Percentiles rank a stretch among this genome's conserved stretches.
These are phyloP conservation scores for Pygoscelis antarcticus DNA, from an alignment of 2,113 vertebrate genomes.

Conservation along the genomic window DNA sequence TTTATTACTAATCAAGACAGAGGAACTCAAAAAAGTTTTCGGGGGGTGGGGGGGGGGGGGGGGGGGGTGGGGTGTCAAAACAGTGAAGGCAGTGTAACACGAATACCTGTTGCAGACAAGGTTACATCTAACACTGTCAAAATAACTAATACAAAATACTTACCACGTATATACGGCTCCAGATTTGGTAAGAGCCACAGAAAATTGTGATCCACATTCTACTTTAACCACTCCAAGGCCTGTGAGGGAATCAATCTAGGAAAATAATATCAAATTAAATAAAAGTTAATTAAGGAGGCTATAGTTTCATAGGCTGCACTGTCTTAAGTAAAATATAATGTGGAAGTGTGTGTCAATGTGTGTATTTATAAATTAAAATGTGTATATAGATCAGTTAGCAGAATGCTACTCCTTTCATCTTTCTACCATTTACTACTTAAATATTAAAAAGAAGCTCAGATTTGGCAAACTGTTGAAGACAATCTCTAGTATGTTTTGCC, in stretches of 20 bases:
- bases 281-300: not conserved
- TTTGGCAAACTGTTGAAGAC: not conserved
- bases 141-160: not conserved
- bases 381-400: not conserved
- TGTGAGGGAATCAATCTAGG: conserved; percentile 95
- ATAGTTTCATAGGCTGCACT: not conserved
- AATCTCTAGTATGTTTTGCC: not conserved
- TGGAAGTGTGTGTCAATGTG: fast-evolving
- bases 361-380: not conserved
- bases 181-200: conserved; percentile 95
- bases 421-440: not conserved
- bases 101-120: not conserved
- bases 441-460: not conserved
- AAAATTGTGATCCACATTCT: conserved; percentile 98
- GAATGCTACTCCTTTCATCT: not conserved
- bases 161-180: conserved; percentile 97
- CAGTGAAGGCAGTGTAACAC: not conserved
- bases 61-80: not conserved
- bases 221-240: conserved; percentile 97
- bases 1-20: not conserved
- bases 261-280: not conserved
- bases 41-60: no score
- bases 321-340: not conserved
- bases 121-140: not conserved
- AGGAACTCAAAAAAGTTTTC: not conserved